These are phyloP conservation scores for Ursus arctos DNA, from an alignment of 2,113 vertebrate genomes.

Conservation along the genomic window DNA sequence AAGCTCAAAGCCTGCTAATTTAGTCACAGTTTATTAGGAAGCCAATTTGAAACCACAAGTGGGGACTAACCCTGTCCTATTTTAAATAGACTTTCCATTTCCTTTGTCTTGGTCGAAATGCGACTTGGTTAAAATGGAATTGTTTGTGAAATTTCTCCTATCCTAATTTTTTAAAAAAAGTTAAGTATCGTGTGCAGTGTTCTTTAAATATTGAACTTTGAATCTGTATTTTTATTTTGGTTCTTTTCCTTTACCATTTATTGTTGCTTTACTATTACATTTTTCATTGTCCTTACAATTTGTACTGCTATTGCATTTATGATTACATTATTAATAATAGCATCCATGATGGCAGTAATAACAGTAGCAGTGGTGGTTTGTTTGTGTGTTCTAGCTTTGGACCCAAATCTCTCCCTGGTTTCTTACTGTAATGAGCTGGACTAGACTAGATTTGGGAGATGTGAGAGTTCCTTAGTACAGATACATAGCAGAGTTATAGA, in stretches of 20 bases:
- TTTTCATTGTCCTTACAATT: background rate
- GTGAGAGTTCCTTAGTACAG: background rate
- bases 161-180: conserved; percentile 9
- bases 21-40: conserved; percentile 62
- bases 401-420: background rate
- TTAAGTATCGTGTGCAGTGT: background rate
- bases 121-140: conserved; percentile 34
- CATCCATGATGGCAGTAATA: background rate
- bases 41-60: conserved; percentile 47
- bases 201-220: background rate
- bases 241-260: background rate
- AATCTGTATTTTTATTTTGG: background rate
- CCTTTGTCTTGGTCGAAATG: conserved; percentile 17
- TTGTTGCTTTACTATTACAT: background rate
- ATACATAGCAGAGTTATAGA: background rate
- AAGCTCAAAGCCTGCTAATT: conserved; percentile 50
- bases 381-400: background rate
- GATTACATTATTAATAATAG: background rate
- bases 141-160: conserved; percentile 31
- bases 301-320: background rate
- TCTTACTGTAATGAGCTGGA: background rate
- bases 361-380: background rate
- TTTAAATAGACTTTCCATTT: conserved; percentile 55
- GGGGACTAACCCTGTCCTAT: conserved; percentile 7
- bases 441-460: background rate